Conservation (phyloP, 2,888 invertebrate species). For the Oxytorus armatus region DNA sequence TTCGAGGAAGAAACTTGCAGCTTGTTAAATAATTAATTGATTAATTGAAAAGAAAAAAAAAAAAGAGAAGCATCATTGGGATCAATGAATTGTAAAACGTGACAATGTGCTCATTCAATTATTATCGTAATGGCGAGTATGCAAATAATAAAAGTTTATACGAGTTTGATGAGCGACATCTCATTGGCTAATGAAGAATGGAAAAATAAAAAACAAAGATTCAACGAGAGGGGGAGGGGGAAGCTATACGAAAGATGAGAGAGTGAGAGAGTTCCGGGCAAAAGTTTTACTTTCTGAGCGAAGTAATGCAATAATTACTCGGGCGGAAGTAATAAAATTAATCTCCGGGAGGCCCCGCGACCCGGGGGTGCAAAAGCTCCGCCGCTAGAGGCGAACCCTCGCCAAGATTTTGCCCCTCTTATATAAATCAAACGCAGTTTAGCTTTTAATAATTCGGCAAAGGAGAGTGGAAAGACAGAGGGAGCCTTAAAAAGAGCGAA, state of each 20-base stretch:
- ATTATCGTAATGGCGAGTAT: too few species aligned
- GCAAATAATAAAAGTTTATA: neutral
- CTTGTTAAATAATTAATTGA: too few species aligned
- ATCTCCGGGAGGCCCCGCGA: slow-evolving; percentile 76
- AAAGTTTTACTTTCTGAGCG: slow-evolving; percentile 74
- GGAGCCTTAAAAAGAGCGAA: neutral
- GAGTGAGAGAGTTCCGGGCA: slow-evolving; percentile 39
- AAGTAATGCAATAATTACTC: slow-evolving; percentile 83
- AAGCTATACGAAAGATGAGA: slow-evolving; percentile 55
- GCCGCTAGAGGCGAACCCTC: slow-evolving; percentile 40
- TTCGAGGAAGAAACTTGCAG: too few species aligned
- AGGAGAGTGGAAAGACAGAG: slow-evolving; percentile 63
- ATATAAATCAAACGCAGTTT: slow-evolving; percentile 84
- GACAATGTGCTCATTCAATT: neutral
- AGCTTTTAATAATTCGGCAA: slow-evolving; percentile 82
- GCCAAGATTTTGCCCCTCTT: slow-evolving; percentile 76
- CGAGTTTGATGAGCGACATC: neutral
- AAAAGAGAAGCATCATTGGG: too few species aligned
- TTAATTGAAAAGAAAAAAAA: too few species aligned
- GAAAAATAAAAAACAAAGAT: slow-evolving; percentile 36
- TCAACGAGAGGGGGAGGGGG: slow-evolving; percentile 37
- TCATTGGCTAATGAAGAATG: neutral
- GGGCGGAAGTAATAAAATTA: slow-evolving; percentile 84
- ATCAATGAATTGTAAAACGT: too few species aligned
- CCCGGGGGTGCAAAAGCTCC: slow-evolving; percentile 48